A percentile compares a stretch with the other conserved stretches of the same genome.
Conservation (phyloP, 2,888 invertebrate species). For the Osmoderma eremita region DNA sequence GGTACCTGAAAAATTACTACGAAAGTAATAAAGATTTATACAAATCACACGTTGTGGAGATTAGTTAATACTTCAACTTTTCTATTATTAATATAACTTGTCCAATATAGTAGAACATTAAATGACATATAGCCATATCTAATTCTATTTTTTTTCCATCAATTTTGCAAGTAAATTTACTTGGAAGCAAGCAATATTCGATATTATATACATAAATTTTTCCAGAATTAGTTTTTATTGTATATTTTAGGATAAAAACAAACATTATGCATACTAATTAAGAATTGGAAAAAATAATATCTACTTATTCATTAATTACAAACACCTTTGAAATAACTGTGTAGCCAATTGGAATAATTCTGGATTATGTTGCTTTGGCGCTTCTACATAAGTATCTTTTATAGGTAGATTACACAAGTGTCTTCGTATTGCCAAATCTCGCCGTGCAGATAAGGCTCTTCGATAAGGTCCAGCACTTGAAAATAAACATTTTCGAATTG, state of each 20-base stretch:
- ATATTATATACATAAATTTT: too few species aligned
- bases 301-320: slow-evolving; percentile 48
- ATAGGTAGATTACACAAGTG: slow-evolving; percentile 76
- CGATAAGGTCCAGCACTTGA: slow-evolving; percentile 79
- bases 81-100: too few species aligned
- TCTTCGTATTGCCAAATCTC: slow-evolving; percentile 79
- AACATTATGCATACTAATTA: background rate
- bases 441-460: slow-evolving; percentile 80
- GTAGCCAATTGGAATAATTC: slow-evolving; percentile 60
- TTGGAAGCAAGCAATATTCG: too few species aligned
- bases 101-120: too few species aligned
- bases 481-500: slow-evolving; percentile 72
- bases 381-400: slow-evolving; percentile 66
- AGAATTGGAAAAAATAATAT: background rate
- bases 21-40: background rate
- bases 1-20: background rate
- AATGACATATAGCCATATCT: too few species aligned
- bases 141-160: too few species aligned
- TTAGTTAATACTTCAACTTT: too few species aligned
- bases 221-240: background rate
- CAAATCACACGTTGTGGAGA: background rate
- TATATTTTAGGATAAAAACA: too few species aligned
- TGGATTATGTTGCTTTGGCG: slow-evolving; percentile 61
- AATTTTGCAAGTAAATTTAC: too few species aligned
- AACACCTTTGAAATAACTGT: slow-evolving; percentile 59